Evolutionary conservation across 2,797 vertebrate genomes (phyloP).

Genomic region (Tympanoctomys barrerae): DNA sequence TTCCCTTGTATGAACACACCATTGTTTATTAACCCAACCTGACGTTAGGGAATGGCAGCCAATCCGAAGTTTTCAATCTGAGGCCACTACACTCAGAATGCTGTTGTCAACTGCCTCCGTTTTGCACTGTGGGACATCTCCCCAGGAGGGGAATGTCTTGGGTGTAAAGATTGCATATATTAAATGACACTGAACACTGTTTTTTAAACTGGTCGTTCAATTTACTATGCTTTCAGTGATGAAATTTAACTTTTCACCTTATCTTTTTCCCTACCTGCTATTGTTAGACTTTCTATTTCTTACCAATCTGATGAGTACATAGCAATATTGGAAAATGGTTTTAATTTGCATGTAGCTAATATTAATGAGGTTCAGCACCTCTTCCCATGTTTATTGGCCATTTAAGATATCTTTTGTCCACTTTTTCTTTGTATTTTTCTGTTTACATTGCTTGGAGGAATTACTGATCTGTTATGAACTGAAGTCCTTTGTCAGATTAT

Average conservation of each 20-base stretch:
- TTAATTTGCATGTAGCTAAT: constrained; percentile 33
- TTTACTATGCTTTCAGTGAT: background rate
- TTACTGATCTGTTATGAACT: background rate
- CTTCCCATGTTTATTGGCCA: background rate
- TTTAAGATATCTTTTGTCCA: background rate
- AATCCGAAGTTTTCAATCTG: background rate
- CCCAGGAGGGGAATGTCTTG: background rate
- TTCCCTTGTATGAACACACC: background rate
- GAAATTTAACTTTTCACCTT: constrained; percentile 15
- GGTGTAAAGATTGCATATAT: background rate
- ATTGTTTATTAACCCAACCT: background rate
- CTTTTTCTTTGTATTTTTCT: background rate
- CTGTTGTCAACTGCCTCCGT: background rate
- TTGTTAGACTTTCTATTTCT: background rate
- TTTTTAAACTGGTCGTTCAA: background rate
- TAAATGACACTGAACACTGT: background rate
- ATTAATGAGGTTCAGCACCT: background rate
- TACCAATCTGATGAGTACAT: background rate
- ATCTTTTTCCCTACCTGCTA: background rate
- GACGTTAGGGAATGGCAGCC: background rate
- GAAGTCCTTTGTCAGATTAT: background rate
- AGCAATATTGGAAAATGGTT: background rate
- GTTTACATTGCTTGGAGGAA: background rate
- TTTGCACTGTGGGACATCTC: background rate
- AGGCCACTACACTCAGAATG: background rate